Base-by-base conservation (phyloP, 2,113 vertebrate genomes). In the Crotalus tigris region DNA sequence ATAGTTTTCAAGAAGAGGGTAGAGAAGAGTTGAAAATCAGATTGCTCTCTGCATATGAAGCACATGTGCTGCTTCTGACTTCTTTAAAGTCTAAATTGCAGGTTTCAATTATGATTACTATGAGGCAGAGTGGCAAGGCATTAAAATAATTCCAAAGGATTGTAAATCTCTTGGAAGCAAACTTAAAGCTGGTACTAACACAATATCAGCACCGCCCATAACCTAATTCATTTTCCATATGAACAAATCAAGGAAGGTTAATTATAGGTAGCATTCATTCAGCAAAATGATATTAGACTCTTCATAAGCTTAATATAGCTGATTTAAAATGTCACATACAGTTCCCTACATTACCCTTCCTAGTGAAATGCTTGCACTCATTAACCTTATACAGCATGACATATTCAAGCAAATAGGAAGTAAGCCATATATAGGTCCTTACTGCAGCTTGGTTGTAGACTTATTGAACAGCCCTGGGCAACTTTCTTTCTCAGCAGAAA, bases 1-100 rank as follows among this genome's bases (percentile, higher is more conserved):
- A 88, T 33, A 75, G 17, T 21, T 81, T 57, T 89, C 81, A 87
- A 88, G 89, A 94, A 13, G 0, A 0, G 17, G 92, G 75, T 51
- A 11, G 90, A 10, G 90, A 95, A 96, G 96, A 93, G 96, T 97
- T 97, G 97, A 97, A 97, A 96, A 93, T 94, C 94, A 94, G 97
- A 97, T 92, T 97, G 95, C 94, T 96, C 51, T 92, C 91, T 94
- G 92, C 91, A 96, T 97, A 96, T 96, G 94, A 96, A 95, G 96
- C 88, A 91, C 94, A 96, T 95, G 95, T 96, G 95, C 94, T 95
- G 95, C 91, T 97, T 97, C 93, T 97, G 96, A 97, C 96, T 95
- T 97, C 96, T 96, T 97, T 97, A 97, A 96, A 95, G 96, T 95
- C 94, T 92, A 86, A 96, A 95, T 94, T 94, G 94, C 90, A 96